phyloP scores from a whole-genome alignment of 2,888 invertebrate species.

The Chydorus sphaericus region DNA sequence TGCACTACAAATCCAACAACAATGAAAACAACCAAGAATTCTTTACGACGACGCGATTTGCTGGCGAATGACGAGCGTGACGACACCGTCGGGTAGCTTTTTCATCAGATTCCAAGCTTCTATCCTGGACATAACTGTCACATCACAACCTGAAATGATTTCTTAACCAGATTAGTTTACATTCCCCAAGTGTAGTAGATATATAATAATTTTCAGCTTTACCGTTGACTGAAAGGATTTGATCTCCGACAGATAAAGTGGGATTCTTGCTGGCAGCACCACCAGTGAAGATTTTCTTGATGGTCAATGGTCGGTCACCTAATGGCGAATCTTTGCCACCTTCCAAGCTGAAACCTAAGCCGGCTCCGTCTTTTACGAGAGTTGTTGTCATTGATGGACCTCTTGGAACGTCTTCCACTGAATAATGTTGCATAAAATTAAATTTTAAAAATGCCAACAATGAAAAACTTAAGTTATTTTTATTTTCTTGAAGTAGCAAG shows the following conservation, averaged over 20 bases:
- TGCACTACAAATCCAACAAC: too few relatives aligned
- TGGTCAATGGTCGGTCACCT: constrained; percentile 73
- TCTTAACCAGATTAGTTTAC: too few relatives aligned
- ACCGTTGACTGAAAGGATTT: constrained; percentile 71
- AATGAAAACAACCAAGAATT: too few relatives aligned
- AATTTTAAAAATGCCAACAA: too few relatives aligned
- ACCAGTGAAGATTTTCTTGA: constrained; percentile 92
- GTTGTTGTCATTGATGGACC: constrained; percentile 25
- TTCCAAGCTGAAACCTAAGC: constrained; percentile 85
- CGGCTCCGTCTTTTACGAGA: constrained; percentile 61
- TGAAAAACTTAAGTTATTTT: too few relatives aligned
- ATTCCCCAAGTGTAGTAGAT: too few relatives aligned
- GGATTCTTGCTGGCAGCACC: constrained; percentile 80
- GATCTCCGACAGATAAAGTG: constrained; percentile 68
- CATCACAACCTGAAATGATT: too few relatives aligned
- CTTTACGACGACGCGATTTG: constrained; percentile 14
- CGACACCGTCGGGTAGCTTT: constrained; percentile 69
- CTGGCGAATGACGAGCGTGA: constrained; percentile 43
- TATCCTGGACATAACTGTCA: constrained; percentile 72
- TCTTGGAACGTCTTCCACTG: constrained; percentile 17
- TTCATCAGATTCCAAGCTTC: constrained; percentile 91
- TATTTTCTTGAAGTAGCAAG: too few relatives aligned
- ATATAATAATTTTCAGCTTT: too few relatives aligned
- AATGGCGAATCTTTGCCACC: constrained; percentile 82
- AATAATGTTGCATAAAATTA: not conserved